phyloP scores from a whole-genome alignment of 1,140 invertebrate species.

The Cyclina sinensis region DNA sequence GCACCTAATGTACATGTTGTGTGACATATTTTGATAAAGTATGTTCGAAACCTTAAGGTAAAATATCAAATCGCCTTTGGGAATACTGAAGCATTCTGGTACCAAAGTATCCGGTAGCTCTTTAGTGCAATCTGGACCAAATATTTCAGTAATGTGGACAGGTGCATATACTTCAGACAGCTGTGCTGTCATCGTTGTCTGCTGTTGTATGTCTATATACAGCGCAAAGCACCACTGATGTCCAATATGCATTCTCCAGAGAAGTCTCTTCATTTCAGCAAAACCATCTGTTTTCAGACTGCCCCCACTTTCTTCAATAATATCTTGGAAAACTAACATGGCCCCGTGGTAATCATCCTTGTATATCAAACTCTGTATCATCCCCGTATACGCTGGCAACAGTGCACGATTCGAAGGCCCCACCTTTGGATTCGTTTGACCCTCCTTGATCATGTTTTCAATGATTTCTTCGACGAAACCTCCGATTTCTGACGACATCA shows the following conservation, averaged over 20 bases:
- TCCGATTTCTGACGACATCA: slow-evolving; percentile 12
- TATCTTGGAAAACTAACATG: neutral
- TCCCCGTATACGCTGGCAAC: neutral
- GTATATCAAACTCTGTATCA: neutral
- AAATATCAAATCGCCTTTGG: slow-evolving; percentile 15
- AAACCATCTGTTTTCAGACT: neutral
- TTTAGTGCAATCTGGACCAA: neutral
- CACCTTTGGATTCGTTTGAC: too few relatives aligned
- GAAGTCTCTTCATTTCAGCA: too few relatives aligned
- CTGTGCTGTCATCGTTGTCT: neutral
- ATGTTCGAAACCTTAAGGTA: neutral
- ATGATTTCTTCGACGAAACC: neutral
- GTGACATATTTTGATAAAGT: neutral
- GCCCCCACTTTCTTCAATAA: neutral
- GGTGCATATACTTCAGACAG: neutral
- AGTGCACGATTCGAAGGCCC: neutral
- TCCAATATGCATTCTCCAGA: neutral
- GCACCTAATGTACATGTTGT: neutral
- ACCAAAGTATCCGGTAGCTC: slow-evolving; percentile 9
- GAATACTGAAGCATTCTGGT: neutral
- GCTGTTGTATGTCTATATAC: slow-evolving; percentile 14
- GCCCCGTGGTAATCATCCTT: neutral
- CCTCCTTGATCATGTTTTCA: neutral
- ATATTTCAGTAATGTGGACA: slow-evolving; percentile 27
- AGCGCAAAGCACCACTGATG: slow-evolving; percentile 9